phyloP scores from a whole-genome alignment of 2,113 vertebrate genomes.

The Tamias sibiricus region DNA sequence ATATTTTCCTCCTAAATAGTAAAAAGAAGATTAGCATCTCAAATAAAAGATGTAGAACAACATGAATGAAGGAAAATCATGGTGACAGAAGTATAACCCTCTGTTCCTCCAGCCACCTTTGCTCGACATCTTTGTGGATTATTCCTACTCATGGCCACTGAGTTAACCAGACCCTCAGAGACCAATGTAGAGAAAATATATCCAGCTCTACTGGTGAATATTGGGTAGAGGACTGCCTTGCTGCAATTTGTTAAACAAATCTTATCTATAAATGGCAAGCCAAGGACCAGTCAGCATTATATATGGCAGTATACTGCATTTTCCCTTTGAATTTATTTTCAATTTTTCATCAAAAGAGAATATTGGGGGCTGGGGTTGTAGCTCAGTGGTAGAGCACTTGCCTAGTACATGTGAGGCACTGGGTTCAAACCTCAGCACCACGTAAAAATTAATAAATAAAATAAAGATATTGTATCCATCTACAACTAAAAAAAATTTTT shows the following conservation, averaged over 20 bases:
- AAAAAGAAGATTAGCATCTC: neutral
- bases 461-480: no score
- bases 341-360: neutral
- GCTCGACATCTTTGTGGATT: neutral
- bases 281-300: neutral
- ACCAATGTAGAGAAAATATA: neutral
- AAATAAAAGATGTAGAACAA: neutral
- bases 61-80: neutral
- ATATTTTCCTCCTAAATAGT: neutral
- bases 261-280: neutral
- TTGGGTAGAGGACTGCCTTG: neutral
- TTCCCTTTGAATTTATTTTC: neutral
- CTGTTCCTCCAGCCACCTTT: neutral
- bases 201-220: neutral
- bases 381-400: no score
- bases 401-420: no score
- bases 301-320: neutral
- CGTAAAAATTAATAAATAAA: no score
- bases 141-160: neutral
- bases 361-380: neutral
- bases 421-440: no score
- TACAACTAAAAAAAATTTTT: no score
- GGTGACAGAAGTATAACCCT: neutral
- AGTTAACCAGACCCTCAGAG: neutral
- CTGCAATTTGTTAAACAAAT: neutral